Evolutionary conservation across 1,140 invertebrate genomes (phyloP).

Genomic region (Riptortus pedestris): DNA sequence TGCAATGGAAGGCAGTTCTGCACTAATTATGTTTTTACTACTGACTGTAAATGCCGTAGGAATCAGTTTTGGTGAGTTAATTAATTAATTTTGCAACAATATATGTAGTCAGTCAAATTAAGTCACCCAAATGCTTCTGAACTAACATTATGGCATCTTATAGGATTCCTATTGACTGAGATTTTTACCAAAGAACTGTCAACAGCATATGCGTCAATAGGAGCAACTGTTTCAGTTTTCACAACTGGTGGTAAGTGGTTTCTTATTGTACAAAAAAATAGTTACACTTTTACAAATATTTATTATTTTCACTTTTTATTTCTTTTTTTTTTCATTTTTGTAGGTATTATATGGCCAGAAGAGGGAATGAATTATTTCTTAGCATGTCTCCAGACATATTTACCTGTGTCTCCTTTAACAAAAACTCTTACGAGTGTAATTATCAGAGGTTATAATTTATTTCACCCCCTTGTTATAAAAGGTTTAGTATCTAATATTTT

Average conservation of each 20-base stretch:
- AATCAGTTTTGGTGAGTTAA: background rate
- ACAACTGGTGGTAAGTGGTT: slow-evolving; percentile 40
- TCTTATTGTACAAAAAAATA: too few species aligned
- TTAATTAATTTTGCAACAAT: background rate
- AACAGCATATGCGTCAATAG: slow-evolving; percentile 45
- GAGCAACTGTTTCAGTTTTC: slow-evolving; percentile 45
- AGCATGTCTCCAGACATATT: background rate
- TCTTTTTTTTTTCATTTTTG: background rate
- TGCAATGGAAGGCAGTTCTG: background rate
- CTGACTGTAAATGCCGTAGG: background rate
- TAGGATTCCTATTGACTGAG: slow-evolving; percentile 43
- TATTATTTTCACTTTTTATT: background rate
- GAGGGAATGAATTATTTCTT: background rate
- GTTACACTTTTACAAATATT: too few species aligned
- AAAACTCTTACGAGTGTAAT: background rate
- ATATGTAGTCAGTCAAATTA: too few species aligned
- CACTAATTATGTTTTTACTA: background rate
- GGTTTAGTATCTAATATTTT: background rate
- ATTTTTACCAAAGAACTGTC: slow-evolving; percentile 42
- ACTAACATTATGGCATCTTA: too few species aligned
- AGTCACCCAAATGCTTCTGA: too few species aligned
- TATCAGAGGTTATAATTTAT: background rate
- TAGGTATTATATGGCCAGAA: background rate
- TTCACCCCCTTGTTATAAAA: background rate
- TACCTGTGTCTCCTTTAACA: background rate